Evolutionary conservation across 1,140 invertebrate genomes (phyloP).

Genomic region (Listronotus oregonensis): DNA sequence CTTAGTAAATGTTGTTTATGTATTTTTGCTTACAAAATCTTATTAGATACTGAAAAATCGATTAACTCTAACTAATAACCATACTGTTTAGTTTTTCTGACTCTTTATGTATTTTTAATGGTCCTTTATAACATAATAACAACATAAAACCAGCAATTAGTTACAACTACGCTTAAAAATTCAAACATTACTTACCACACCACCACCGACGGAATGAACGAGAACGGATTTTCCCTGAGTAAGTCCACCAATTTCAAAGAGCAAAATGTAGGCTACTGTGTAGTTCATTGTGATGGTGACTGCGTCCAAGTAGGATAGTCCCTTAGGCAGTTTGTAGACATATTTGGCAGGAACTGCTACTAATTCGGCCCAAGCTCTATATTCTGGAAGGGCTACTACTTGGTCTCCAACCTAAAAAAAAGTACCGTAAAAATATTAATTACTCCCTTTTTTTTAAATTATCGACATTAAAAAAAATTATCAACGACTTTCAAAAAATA

Average conservation of each 20-base stretch:
- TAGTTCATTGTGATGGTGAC: slow-evolving; percentile 86
- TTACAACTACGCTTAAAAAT: too few relatives aligned
- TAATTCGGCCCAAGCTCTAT: slow-evolving; percentile 83
- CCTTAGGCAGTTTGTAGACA: slow-evolving; percentile 78
- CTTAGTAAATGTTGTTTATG: too few relatives aligned
- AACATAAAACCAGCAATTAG: too few relatives aligned
- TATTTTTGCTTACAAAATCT: too few relatives aligned
- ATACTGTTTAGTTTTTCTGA: too few relatives aligned
- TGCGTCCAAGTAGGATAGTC: slow-evolving; percentile 78
- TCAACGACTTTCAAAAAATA: too few relatives aligned
- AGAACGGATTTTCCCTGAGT: slow-evolving; percentile 79
- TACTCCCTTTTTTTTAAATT: too few relatives aligned
- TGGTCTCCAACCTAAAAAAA: slow-evolving; percentile 76
- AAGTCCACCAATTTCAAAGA: slow-evolving; percentile 82
- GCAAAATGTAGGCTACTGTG: slow-evolving; percentile 81
- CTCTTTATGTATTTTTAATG: too few relatives aligned
- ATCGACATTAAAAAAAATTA: too few relatives aligned
- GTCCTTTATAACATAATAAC: too few relatives aligned
- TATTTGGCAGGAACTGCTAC: slow-evolving; percentile 76
- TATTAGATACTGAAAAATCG: too few relatives aligned
- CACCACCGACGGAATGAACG: slow-evolving; percentile 85
- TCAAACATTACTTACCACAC: slow-evolving; percentile 83
- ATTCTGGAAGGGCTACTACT: slow-evolving; percentile 83
- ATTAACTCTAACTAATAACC: too few relatives aligned
- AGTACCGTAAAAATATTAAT: not conserved